phyloP scores from a whole-genome alignment of 2,888 invertebrate species.

The Stenichneumon culpator region DNA sequence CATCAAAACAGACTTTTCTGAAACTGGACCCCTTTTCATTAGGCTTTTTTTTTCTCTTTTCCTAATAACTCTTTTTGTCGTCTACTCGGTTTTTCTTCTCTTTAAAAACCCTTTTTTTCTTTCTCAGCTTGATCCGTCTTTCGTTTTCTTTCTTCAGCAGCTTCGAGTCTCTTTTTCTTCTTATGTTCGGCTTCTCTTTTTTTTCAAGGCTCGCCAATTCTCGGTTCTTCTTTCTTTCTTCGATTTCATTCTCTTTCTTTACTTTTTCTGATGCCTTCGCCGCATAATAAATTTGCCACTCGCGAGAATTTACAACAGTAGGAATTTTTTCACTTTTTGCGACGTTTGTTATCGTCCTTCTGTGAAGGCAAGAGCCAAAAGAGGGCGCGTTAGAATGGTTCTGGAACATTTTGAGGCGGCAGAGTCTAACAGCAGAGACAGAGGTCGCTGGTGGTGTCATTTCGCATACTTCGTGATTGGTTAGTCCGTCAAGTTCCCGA shows the following conservation, averaged over 20 bases:
- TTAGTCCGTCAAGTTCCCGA: too few species aligned
- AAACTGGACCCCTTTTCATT: background rate
- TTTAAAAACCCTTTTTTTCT: slow-evolving; percentile 11
- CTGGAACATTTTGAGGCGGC: background rate
- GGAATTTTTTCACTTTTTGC: slow-evolving; percentile 24
- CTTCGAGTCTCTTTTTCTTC: slow-evolving; percentile 15
- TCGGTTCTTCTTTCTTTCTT: slow-evolving; percentile 28
- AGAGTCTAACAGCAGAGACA: background rate
- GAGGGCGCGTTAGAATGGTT: slow-evolving; percentile 1
- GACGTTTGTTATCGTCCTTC: slow-evolving; percentile 17
- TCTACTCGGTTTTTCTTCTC: slow-evolving; percentile 11
- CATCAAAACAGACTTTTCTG: background rate
- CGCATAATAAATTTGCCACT: slow-evolving; percentile 6
- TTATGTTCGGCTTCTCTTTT: slow-evolving; percentile 14
- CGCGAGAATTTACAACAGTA: slow-evolving; percentile 8
- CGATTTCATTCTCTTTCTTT: slow-evolving; percentile 2
- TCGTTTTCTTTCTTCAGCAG: slow-evolving; percentile 32
- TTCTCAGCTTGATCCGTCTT: slow-evolving; percentile 3
- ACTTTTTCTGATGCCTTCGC: slow-evolving; percentile 13
- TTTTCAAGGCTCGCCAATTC: background rate
- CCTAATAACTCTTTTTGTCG: background rate
- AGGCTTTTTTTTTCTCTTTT: background rate
- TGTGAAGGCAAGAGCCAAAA: slow-evolving; percentile 12
- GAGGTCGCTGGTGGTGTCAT: too few species aligned
- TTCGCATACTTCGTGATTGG: too few species aligned